A percentile compares a stretch with the other conserved stretches of the same genome.
phyloP scores from a whole-genome alignment of 1,140 invertebrate genomes.

The Luehdorfia chinensis region DNA sequence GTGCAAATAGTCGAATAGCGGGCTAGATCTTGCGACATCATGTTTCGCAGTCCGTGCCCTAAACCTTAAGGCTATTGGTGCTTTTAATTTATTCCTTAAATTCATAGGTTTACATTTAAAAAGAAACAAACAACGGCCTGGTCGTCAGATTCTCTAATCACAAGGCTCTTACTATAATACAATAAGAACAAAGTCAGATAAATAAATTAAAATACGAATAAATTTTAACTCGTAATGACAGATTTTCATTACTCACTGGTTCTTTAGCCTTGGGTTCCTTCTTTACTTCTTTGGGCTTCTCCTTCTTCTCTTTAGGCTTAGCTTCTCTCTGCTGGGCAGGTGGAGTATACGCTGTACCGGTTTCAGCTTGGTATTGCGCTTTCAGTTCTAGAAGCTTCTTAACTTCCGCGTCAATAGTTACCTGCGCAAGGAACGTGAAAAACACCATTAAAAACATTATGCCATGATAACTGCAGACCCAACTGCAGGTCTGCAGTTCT shows the following conservation, averaged over 20 bases:
- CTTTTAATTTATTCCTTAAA: too few relatives aligned
- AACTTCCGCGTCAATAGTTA: constrained; percentile 84
- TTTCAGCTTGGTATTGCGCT: constrained; percentile 85
- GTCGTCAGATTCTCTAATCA: too few relatives aligned
- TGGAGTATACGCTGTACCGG: constrained; percentile 82
- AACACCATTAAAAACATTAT: neutral
- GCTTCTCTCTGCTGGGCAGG: constrained; percentile 51
- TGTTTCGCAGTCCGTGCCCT: too few relatives aligned
- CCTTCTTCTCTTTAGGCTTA: constrained; percentile 58
- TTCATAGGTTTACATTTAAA: too few relatives aligned
- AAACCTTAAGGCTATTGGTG: too few relatives aligned
- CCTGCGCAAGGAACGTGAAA: constrained; percentile 42
- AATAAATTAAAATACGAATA: too few relatives aligned
- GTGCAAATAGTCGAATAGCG: too few relatives aligned
- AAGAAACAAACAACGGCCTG: too few relatives aligned
- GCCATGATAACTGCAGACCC: neutral
- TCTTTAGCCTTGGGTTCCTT: constrained; percentile 59
- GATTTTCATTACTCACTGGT: constrained; percentile 36
- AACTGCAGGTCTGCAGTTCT: neutral
- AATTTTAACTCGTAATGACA: too few relatives aligned
- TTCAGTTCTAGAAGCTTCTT: constrained; percentile 87
- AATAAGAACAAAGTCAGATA: too few relatives aligned
- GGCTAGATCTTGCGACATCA: too few relatives aligned
- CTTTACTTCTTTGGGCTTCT: constrained; percentile 43
- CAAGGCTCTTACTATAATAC: too few relatives aligned